Base-by-base conservation (phyloP, 2,888 invertebrate genomes). In the Pedicia rivosa region DNA sequence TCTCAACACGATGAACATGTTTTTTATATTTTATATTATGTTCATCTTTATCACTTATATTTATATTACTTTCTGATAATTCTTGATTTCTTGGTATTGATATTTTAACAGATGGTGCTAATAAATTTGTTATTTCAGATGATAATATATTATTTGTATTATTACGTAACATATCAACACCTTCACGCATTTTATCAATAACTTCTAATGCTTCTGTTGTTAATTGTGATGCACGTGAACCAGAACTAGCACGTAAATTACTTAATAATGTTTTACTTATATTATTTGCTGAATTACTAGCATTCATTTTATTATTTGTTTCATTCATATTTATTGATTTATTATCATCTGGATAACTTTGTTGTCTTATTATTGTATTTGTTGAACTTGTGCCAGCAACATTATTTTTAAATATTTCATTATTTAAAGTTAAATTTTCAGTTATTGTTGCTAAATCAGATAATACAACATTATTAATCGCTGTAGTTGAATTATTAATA, bases 381-480 rank as follows among this genome's bases (percentile, higher is more conserved):
- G 17, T 35, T 13, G 17, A 12, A 27, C 27, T 35, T 17, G 35
- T 25, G 4, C 25, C 25, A 16, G 25, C 25, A 6, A 58, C 58
- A 46, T 62, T 61, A 46, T 62, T 59, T 44, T 65, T 50, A n/a
- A 30, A 30, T 30, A 19, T 12, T 3, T 17, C 13, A n/a, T 35
- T 26, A n/a, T 72, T 71, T 9, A 83, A 66, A 2, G 82, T 74
- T 32, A 83, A 60, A 43, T 79, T 81, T 61, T 87, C 87, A 9
- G 87, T 84, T 50, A 87, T 87, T 22, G 87, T 86, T 4, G 84
- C 84, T 48, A 87, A 65, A 65, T 87, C 87, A 64, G 62, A 52
- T 36, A 57, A 52, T 28, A 52, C 53, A 24, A 54, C 53, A 20
- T 71, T 66, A 44, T 70, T 71, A 35, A 72, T 70, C 42, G 70